Evolutionary conservation across 1,140 invertebrate species (phyloP), one percentile per base, ranked within the genome.

Genomic region (Drosophila funebris): DNA sequence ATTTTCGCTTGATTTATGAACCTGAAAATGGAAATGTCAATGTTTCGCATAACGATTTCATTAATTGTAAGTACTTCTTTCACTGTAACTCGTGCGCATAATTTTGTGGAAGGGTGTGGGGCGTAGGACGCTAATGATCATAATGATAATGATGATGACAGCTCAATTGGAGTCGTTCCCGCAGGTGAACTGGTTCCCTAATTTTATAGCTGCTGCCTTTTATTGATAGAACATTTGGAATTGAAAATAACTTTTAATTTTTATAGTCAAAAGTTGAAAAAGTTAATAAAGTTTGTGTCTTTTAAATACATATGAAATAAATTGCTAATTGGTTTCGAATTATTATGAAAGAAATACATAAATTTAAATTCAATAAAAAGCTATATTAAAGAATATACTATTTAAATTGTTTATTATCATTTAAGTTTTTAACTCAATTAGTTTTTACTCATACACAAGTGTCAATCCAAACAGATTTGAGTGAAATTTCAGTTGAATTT

Each of bases 1-100:
- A 83, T 88, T 88, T 88, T 83, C 75, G 76, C 83, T 88, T 88
- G 83, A 88, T 88, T 88, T 88, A 88, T 88, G 83, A 88, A 66
- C 72, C 62, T 83, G 72, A 88, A 72, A 72, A 72, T 72, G 69
- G 69, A 66, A 83, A 83, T 88, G 83, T 88, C 83, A 88, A 88
- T 88, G 83, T 88, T 88, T 87, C 82, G 82, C 82, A 78, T 85
- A 78, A 82, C 82, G 78, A 82, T 87, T 82, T 75, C 78, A 87
- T 85, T 82, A 85, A 85, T 78, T 88, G 83, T 78, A 75, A 80
- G 79, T 84, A 69, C 44, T 56, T 70, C 44, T 16, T 60, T 39
- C 24, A 52, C 29, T 58, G 54, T 50, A 69, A 73, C 52, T 57
- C 60, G 61, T 46, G 70, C 67, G 61, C 73, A 58, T 72, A 67